Conservation (phyloP, 2,888 invertebrate species). For the Drosophila birchii region DNA sequence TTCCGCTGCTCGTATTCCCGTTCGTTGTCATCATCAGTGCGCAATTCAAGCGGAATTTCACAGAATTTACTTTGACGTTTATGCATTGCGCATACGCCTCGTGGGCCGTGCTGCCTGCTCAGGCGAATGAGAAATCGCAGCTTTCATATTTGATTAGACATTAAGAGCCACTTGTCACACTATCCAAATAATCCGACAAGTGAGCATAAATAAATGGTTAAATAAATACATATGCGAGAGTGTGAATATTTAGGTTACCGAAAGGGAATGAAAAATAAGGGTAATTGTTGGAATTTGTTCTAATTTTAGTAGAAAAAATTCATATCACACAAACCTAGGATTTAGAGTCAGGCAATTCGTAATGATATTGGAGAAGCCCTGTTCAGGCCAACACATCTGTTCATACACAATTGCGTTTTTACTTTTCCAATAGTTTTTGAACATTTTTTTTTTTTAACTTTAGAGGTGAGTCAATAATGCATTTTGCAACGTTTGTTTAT, state of each 20-base stretch:
- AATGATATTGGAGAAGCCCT: neutral
- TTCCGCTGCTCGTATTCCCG: slow-evolving; percentile 12
- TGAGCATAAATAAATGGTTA: neutral
- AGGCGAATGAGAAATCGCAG: slow-evolving; percentile 24
- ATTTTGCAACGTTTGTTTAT: neutral
- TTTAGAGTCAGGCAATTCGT: neutral
- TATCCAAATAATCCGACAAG: slow-evolving; percentile 21
- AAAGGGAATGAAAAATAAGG: neutral
- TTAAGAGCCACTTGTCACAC: slow-evolving; percentile 50
- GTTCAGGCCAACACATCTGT: neutral
- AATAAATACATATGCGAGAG: slow-evolving; percentile 1
- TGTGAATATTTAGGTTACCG: neutral
- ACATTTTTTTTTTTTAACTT: neutral
- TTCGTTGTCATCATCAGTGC: slow-evolving; percentile 56
- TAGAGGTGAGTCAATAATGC: neutral
- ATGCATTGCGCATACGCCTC: slow-evolving; percentile 66
- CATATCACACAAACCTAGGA: neutral
- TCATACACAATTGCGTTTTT: neutral
- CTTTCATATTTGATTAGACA: slow-evolving; percentile 64
- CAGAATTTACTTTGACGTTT: slow-evolving; percentile 73
- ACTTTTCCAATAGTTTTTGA: slow-evolving; percentile 2
- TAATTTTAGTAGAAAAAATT: neutral
- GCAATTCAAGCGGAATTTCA: slow-evolving; percentile 73
- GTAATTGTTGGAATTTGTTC: neutral
- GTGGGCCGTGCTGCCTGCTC: slow-evolving; percentile 53